A percentile compares a stretch with the other conserved stretches of the same genome.
Evolutionary conservation across 2,797 vertebrate species (phyloP).

Genomic region (Gastrophryne carolinensis): DNA sequence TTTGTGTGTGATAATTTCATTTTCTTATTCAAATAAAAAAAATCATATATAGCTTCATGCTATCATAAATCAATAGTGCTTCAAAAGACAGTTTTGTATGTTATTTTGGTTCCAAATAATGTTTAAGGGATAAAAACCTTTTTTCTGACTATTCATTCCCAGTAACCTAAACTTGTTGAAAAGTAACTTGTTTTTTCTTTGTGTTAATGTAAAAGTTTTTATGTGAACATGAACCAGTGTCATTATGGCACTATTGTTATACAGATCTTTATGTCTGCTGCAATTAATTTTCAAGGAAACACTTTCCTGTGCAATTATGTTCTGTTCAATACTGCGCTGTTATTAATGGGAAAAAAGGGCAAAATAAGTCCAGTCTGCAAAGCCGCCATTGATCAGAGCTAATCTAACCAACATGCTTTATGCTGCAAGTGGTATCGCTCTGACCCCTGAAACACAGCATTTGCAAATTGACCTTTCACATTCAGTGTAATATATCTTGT

Average conservation of each 20-base stretch:
- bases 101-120: no score
- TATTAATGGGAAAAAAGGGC: constrained; percentile 13
- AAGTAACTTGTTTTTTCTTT: neutral
- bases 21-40: no score
- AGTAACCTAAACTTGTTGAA: neutral
- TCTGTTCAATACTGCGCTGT: constrained; percentile 25
- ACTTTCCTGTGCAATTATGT: constrained; percentile 17
- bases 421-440: neutral
- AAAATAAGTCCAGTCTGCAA: neutral
- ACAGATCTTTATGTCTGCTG: neutral
- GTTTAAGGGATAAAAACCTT: no score
- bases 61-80: no score
- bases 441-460: neutral
- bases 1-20: no score
- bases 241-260: constrained; percentile 9
- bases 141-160: no score
- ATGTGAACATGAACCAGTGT: constrained; percentile 11
- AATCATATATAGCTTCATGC: no score
- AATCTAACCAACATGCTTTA: neutral
- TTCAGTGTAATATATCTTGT: neutral
- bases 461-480: neutral
- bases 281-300: neutral
- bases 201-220: neutral
- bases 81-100: no score
- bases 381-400: constrained; percentile 1